phyloP scores from a whole-genome alignment of 2,113 vertebrate genomes.

The Mormyrus iriodes region DNA sequence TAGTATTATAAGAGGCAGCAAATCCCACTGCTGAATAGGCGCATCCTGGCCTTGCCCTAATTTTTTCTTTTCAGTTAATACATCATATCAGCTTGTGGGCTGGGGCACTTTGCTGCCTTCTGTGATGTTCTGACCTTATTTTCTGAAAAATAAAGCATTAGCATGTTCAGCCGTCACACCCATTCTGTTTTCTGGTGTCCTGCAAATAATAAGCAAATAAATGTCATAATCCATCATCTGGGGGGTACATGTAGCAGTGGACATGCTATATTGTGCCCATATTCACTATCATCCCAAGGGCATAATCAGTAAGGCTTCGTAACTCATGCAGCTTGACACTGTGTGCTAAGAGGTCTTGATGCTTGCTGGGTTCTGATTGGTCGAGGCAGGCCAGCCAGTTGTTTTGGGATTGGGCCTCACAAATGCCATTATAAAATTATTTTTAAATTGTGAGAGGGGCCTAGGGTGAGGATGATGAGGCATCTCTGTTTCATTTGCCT shows the following conservation, averaged over 20 bases:
- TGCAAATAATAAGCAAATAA: background rate
- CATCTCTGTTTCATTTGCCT: slow-evolving; percentile 38
- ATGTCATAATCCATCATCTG: background rate
- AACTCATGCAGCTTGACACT: background rate
- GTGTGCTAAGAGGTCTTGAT: background rate
- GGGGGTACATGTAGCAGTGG: background rate
- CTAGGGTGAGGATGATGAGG: background rate
- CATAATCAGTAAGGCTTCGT: background rate
- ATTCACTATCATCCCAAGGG: background rate
- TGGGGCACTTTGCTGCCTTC: background rate
- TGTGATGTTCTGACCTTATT: background rate
- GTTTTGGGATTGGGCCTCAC: background rate
- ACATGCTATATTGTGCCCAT: background rate
- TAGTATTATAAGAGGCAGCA: background rate
- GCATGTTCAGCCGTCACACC: background rate
- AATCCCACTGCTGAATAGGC: background rate
- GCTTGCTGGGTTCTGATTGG: background rate
- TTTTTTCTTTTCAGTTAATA: background rate
- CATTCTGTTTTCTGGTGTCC: background rate
- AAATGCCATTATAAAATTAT: background rate
- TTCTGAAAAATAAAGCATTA: background rate
- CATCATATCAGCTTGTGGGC: background rate
- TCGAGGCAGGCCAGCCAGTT: background rate
- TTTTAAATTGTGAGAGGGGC: background rate
- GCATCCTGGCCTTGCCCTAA: background rate